phyloP scores from a whole-genome alignment of 2,888 invertebrate species.

The Pyrrhosoma nymphula region DNA sequence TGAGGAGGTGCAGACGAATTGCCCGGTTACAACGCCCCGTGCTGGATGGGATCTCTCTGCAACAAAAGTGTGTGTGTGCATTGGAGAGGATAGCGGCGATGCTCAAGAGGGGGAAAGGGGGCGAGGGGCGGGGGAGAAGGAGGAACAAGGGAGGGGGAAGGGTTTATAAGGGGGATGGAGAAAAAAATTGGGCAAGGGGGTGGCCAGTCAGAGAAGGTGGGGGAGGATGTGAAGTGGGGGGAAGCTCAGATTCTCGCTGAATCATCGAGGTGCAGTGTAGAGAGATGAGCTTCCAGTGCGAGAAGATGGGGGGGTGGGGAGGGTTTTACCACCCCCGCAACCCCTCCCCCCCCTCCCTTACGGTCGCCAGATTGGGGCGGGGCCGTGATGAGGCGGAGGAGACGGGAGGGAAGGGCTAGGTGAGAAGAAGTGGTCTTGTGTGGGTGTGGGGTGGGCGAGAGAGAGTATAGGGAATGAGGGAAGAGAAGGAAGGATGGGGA shows the following conservation, averaged over 20 bases:
- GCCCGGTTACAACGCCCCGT: neutral
- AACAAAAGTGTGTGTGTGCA: no score
- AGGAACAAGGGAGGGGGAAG: no score
- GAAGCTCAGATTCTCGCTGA: neutral
- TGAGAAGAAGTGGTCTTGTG: neutral
- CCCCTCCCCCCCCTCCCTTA: neutral
- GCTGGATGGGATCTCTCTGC: no score
- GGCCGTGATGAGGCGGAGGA: neutral
- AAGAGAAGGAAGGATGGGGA: neutral
- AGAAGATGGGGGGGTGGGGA: neutral
- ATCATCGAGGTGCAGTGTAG: conserved; percentile 37
- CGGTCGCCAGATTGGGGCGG: neutral
- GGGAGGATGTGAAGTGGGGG: neutral
- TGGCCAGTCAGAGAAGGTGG: neutral
- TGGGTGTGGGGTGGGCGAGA: neutral
- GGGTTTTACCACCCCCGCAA: neutral
- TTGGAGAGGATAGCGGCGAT: no score
- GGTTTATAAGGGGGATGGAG: no score
- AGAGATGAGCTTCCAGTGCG: neutral
- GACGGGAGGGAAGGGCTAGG: neutral
- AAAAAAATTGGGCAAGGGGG: no score
- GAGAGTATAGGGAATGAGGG: no score
- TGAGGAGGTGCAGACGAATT: neutral
- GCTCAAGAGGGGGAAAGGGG: no score
- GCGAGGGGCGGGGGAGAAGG: no score